phyloP scores from a whole-genome alignment of 1,140 invertebrate species.

The Nasonia vitripennis region DNA sequence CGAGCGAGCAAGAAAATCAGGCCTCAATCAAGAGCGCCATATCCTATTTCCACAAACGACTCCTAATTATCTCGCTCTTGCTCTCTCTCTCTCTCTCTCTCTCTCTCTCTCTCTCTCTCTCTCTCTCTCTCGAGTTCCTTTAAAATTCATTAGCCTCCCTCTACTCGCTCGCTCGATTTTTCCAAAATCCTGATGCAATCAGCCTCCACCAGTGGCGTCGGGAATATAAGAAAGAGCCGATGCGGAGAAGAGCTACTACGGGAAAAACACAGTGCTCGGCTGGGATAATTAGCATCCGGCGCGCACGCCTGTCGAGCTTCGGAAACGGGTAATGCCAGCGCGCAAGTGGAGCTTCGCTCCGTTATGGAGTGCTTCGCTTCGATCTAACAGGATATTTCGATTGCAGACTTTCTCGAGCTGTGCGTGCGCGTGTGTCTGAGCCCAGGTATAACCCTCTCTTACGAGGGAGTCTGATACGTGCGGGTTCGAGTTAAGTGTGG shows the following conservation, averaged over 20 bases:
- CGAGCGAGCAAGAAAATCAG: background rate
- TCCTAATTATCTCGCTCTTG: conserved; percentile 10
- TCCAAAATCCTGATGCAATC: conserved; percentile 11
- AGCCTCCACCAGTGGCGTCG: background rate
- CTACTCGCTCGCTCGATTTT: background rate
- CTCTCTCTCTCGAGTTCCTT: background rate
- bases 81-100: background rate
- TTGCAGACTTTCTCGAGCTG: background rate
- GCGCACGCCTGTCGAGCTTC: background rate
- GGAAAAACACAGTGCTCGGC: background rate
- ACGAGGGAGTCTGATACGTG: background rate
- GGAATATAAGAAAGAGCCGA: background rate
- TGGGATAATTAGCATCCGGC: conserved; percentile 41
- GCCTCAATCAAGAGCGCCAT: background rate
- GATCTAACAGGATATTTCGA: background rate
- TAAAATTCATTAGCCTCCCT: conserved; percentile 16
- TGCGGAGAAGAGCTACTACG: background rate
- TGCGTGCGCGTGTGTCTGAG: no score
- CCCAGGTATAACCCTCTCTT: background rate
- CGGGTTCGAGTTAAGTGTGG: no score
- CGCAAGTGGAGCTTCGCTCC: background rate
- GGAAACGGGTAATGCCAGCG: background rate
- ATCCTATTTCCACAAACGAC: conserved; percentile 20
- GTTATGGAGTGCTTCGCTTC: background rate
- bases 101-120: background rate